phyloP scores from a whole-genome alignment of 2,113 vertebrate genomes.

The Astur gentilis region DNA sequence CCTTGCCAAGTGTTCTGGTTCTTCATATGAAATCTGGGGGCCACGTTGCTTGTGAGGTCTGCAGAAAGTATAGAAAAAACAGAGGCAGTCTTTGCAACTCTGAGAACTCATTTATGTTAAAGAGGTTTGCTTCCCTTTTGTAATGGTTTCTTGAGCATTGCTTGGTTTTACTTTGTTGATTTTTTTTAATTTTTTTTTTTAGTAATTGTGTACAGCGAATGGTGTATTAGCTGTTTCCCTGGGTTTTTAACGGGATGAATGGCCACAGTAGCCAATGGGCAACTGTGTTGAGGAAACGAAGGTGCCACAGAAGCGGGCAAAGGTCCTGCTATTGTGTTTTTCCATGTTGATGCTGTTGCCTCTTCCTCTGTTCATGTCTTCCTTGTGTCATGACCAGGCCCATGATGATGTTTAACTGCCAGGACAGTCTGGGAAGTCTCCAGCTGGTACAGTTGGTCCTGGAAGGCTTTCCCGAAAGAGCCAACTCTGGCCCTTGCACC shows the following conservation, averaged over 20 bases:
- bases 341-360: not conserved
- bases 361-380: not conserved
- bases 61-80: not conserved
- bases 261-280: not conserved
- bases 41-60: not conserved
- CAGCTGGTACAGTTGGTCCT: not conserved
- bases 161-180: not conserved
- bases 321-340: not conserved
- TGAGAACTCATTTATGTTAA: not conserved
- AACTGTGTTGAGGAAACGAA: not conserved
- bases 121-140: not conserved
- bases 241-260: not conserved
- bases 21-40: not conserved
- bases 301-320: not conserved
- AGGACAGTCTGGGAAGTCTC: not conserved
- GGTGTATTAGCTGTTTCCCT: not conserved
- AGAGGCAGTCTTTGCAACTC: not conserved
- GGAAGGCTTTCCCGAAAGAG: not conserved
- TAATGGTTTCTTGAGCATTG: not conserved
- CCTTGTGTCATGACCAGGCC: not conserved
- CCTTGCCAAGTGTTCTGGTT: not conserved
- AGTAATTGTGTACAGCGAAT: not conserved
- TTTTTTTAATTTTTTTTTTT: fast-evolving
- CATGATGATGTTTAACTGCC: not conserved
- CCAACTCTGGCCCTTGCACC: not conserved